A percentile compares a stretch with the other conserved stretches of the same genome.
These are phyloP conservation scores for Megamerina dolium DNA, from an alignment of 2,888 invertebrate species.

Conservation along the genomic window DNA sequence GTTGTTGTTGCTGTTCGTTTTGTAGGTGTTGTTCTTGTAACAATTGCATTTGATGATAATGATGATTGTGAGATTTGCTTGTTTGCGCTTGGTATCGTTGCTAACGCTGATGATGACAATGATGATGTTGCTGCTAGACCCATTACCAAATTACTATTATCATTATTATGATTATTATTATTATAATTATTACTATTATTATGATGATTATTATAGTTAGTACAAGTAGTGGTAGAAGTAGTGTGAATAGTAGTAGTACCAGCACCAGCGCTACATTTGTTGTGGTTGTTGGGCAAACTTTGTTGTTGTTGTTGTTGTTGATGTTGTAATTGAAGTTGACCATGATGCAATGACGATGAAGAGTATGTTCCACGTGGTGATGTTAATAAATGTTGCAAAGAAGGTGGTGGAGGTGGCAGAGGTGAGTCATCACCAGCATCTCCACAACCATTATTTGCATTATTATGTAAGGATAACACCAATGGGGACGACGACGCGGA, in stretches of 20 bases:
- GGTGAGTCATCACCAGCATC: conserved; percentile 1
- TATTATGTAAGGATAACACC: conserved; percentile 7
- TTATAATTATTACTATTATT: conserved; percentile 20
- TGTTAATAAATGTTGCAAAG: conserved; percentile 40
- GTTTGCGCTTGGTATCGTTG: conserved; percentile 26
- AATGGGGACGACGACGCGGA: conserved; percentile 15
- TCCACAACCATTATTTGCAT: background rate
- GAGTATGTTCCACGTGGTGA: conserved; percentile 31
- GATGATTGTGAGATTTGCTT: conserved; percentile 41
- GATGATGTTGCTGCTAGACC: conserved; percentile 28
- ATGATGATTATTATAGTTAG: conserved; percentile 18
- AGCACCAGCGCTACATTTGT: conserved; percentile 14
- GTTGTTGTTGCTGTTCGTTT: no score
- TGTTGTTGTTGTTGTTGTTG: conserved; percentile 15
- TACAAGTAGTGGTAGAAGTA: conserved; percentile 13
- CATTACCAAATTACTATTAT: conserved; percentile 31
- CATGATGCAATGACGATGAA: conserved; percentile 2
- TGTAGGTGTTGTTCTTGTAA: background rate
- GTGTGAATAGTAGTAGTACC: conserved; percentile 21
- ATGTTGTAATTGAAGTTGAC: conserved; percentile 20
- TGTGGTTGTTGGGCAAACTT: conserved; percentile 9
- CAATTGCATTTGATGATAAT: conserved; percentile 22
- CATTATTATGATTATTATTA: conserved; percentile 21
- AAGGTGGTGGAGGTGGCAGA: conserved; percentile 18
- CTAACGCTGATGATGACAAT: conserved; percentile 21